phyloP scores from a whole-genome alignment of 2,797 vertebrate species.

The Enteromius fasciolatus region DNA sequence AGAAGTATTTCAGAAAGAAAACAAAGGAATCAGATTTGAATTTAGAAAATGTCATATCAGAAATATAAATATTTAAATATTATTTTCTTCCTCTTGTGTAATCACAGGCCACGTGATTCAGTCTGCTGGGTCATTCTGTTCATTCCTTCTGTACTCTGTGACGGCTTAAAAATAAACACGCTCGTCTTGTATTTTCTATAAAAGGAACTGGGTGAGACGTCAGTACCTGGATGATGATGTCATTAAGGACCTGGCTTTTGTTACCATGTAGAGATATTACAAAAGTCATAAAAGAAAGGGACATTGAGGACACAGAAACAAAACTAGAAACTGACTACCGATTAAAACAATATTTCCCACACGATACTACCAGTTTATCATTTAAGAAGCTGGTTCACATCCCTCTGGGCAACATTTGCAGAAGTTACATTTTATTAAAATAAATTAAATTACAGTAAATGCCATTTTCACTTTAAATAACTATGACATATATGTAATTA shows the following conservation, averaged over 20 bases:
- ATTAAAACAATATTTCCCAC: neutral
- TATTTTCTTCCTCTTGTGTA: neutral
- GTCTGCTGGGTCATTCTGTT: slow-evolving; percentile 14
- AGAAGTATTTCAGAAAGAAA: neutral
- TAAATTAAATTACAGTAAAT: neutral
- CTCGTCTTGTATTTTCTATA: slow-evolving; percentile 13
- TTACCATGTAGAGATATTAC: neutral
- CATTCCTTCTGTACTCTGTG: neutral
- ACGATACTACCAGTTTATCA: neutral
- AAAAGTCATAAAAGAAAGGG: neutral
- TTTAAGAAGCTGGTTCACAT: neutral
- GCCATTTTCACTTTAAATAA: no score
- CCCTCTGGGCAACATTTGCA: neutral
- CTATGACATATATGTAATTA: neutral
- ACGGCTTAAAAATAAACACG: slow-evolving; percentile 23
- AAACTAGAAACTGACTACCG: neutral
- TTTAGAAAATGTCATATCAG: neutral
- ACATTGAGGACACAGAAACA: neutral
- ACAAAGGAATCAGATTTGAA: neutral
- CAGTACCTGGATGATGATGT: slow-evolving; percentile 5
- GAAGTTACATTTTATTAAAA: neutral
- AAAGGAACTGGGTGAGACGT: neutral
- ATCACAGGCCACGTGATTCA: neutral
- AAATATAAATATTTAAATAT: neutral
- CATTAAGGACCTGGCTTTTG: slow-evolving; percentile 5